Evolutionary conservation across 2,797 vertebrate genomes (phyloP), one percentile per base, ranked within the genome.

Genomic region (Uromys caudimaculatus): DNA sequence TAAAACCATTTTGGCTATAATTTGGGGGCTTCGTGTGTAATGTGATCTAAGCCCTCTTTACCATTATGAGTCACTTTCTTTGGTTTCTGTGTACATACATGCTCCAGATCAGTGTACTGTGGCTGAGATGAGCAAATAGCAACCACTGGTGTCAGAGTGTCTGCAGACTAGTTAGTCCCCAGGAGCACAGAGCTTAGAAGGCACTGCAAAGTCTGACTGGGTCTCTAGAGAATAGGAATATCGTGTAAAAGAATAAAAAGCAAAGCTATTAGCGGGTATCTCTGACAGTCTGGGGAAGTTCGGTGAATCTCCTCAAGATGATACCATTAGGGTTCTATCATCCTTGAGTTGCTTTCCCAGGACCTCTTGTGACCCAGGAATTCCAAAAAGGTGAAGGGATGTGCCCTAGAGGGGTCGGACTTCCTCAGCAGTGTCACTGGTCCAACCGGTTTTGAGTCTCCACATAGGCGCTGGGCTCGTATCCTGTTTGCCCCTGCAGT

Each of bases 401-500:
- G 24, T 93, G 54, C 41, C 87, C 47, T 62, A 17, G 77, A 93
- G 73, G 32, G 56, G 44, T 62, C 67, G 64, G 58, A 47, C 54
- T 94, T 96, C 90, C 90, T 91, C 35, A 23, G 29, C 24, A 12
- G 21, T 5, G 75, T 81, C 47, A 50, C 41, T 21, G 79, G 67
- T 78, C 71, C 77, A 41, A n/a, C 77, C 1, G 2, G 93, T 92
- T 94, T 62, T 62, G 56, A 52, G 24, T 88, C 35, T 0, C n/a
- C 23, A 3, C 19, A 19, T 13, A 58, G 54, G 27, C 27, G 1
- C 75, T 54, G 73, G 87, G 16, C 17, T 41, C 29, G 41, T 50
- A 79, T 89, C 84, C 93, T 91, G 60, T 87, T 94, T 92, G 77
- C 44, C 64, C 32, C 16, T 54, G 52, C 10, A 79, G 52, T 90